Evolutionary conservation across 2,888 invertebrate genomes (phyloP).

Genomic region (Pristionchus entomophagus): DNA sequence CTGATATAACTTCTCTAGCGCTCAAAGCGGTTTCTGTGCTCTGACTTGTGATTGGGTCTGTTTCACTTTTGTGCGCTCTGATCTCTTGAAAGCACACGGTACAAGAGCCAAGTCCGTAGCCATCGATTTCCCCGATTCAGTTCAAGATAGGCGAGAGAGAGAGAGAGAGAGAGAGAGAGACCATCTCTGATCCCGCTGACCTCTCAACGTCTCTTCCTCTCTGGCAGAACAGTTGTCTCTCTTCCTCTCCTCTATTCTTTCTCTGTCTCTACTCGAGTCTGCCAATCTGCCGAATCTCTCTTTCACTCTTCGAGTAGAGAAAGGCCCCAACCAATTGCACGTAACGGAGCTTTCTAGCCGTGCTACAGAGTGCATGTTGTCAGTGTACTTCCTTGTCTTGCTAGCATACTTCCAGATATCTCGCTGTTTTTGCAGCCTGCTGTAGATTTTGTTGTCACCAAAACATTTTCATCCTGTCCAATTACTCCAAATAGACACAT

Average conservation of each 20-base stretch:
- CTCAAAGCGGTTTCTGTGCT: too few relatives aligned
- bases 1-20: too few relatives aligned
- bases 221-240: not conserved
- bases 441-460: not conserved
- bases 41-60: too few relatives aligned
- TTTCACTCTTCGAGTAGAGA: not conserved
- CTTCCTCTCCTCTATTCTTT: not conserved
- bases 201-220: not conserved
- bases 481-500: not conserved
- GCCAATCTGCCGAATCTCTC: not conserved
- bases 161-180: not conserved
- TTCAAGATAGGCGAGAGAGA: too few relatives aligned
- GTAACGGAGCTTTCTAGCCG: not conserved
- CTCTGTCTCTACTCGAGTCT: not conserved
- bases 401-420: not conserved
- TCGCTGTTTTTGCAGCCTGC: not conserved
- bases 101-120: not conserved
- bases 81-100: not conserved
- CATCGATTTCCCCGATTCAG: too few relatives aligned
- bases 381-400: not conserved
- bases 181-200: constrained; percentile 2
- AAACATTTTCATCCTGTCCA: not conserved
- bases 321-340: not conserved
- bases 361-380: not conserved
- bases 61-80: too few relatives aligned